Evolutionary conservation across 1,140 invertebrate genomes (phyloP).

Genomic region (Aphis craccivora): DNA sequence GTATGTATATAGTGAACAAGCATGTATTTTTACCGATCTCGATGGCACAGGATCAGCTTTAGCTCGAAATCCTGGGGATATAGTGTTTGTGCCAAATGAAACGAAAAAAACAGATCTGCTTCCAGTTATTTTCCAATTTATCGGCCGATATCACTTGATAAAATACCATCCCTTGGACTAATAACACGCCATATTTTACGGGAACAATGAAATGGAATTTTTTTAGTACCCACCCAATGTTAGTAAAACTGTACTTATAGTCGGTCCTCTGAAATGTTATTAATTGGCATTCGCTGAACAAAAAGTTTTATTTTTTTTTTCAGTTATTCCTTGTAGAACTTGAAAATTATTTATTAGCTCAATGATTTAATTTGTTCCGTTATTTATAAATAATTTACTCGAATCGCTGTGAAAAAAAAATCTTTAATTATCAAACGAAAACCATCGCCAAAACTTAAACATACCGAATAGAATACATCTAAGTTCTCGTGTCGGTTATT

Average conservation of each 20-base stretch:
- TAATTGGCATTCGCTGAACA: slow-evolving; percentile 4
- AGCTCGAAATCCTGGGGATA: slow-evolving; percentile 25
- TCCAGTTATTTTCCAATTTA: slow-evolving; percentile 34
- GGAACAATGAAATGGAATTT: slow-evolving; percentile 9
- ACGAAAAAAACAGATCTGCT: slow-evolving; percentile 13
- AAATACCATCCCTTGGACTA: neutral
- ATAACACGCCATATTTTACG: slow-evolving; percentile 34
- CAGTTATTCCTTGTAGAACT: neutral
- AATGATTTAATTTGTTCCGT: neutral
- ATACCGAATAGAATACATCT: neutral
- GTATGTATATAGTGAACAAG: neutral
- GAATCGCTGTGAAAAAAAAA: neutral
- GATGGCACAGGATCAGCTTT: neutral
- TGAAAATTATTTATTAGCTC: neutral
- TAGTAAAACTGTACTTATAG: neutral
- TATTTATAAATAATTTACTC: neutral
- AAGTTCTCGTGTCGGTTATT: too few relatives aligned
- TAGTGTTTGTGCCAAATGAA: slow-evolving; percentile 46
- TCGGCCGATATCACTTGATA: slow-evolving; percentile 38
- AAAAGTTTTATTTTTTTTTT: neutral
- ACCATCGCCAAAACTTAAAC: neutral
- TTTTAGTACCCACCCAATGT: neutral
- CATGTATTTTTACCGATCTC: neutral
- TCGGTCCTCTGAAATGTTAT: neutral
- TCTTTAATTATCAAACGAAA: neutral